phyloP scores from a whole-genome alignment of 2,888 invertebrate species.

The Leptinotarsa peninsularis region DNA sequence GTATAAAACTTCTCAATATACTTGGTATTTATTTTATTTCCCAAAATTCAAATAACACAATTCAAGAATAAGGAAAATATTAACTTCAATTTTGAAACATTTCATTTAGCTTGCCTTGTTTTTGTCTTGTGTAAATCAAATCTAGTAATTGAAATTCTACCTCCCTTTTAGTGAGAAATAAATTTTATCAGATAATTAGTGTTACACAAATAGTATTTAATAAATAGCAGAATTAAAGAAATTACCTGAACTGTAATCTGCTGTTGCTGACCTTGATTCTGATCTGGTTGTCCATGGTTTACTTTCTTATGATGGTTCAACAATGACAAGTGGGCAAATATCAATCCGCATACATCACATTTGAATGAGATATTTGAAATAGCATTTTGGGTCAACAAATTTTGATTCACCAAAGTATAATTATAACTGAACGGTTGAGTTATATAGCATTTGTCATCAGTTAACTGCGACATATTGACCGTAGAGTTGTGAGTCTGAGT shows the following conservation, averaged over 20 bases:
- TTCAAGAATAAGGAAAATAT: no score
- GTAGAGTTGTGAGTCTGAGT: slow-evolving; percentile 64
- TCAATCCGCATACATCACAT: slow-evolving; percentile 88
- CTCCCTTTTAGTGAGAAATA: no score
- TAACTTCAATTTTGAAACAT: no score
- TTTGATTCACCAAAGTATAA: slow-evolving; percentile 85
- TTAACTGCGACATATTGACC: slow-evolving; percentile 78
- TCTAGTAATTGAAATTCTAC: no score
- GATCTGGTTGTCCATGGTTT: slow-evolving; percentile 74
- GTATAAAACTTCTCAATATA: no score
- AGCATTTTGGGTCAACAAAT: slow-evolving; percentile 83
- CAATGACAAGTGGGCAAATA: slow-evolving; percentile 84
- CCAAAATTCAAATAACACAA: no score
- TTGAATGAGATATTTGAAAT: slow-evolving; percentile 88
- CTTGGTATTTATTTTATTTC: no score
- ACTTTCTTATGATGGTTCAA: slow-evolving; percentile 89
- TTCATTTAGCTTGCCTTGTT: no score
- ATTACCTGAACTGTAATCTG: slow-evolving; percentile 62
- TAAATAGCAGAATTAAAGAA: not conserved
- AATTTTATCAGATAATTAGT: no score
- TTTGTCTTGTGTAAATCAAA: no score
- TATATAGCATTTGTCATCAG: slow-evolving; percentile 80
- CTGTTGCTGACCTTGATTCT: slow-evolving; percentile 64
- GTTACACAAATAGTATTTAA: no score
- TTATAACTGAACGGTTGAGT: slow-evolving; percentile 83